Evolutionary conservation across 2,888 invertebrate genomes (phyloP).

Genomic region (Noctua janthe): DNA sequence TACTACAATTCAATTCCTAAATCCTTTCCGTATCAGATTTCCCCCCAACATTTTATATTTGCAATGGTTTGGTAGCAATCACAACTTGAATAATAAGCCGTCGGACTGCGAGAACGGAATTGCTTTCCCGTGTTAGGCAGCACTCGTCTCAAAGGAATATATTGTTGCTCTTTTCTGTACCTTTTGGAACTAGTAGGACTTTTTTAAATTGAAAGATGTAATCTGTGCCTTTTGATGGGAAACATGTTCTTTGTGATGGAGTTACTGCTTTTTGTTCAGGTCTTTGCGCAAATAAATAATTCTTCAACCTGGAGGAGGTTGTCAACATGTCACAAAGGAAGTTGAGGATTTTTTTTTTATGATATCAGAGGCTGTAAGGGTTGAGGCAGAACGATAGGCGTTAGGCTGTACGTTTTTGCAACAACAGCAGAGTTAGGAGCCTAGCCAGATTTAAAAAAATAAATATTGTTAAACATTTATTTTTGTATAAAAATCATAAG

Average conservation of each 20-base stretch:
- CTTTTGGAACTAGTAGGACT: slow-evolving; percentile 69
- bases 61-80: slow-evolving; percentile 56
- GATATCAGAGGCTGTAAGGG: not conserved
- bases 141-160: slow-evolving; percentile 60
- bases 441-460: too few species aligned
- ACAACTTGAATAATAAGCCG: slow-evolving; percentile 62
- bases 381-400: too few species aligned
- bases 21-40: slow-evolving; percentile 40
- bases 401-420: not conserved
- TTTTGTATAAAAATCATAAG: too few species aligned
- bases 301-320: too few species aligned
- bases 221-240: slow-evolving; percentile 73
- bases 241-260: slow-evolving; percentile 40
- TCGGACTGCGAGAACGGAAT: slow-evolving; percentile 66
- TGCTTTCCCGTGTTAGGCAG: slow-evolving; percentile 62
- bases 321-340: slow-evolving; percentile 8
- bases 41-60: slow-evolving; percentile 48
- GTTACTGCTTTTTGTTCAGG: slow-evolving; percentile 55
- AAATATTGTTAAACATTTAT: too few species aligned
- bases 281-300: slow-evolving; percentile 41
- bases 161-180: slow-evolving; percentile 63
- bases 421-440: too few species aligned
- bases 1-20: slow-evolving; percentile 13
- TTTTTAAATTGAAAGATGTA: slow-evolving; percentile 82
- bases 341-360: not conserved